Percentiles rank a stretch among this genome's conserved stretches.
phyloP scores from a whole-genome alignment of 2,797 vertebrate genomes.

The Darevskia nairensis region DNA sequence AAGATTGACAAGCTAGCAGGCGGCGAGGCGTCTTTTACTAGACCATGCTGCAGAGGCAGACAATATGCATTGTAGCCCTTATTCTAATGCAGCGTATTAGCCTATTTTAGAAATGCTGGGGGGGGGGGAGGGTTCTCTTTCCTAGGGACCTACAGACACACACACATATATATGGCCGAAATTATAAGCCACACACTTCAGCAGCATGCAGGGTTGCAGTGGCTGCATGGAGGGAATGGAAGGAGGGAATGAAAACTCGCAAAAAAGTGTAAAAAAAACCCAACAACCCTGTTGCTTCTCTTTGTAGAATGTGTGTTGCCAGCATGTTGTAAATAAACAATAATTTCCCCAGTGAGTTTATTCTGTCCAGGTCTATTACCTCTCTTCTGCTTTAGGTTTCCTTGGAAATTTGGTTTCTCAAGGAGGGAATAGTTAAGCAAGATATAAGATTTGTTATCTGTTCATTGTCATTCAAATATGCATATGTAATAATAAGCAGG shows the following conservation, averaged over 20 bases:
- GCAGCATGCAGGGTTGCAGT: neutral
- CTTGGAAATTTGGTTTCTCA: neutral
- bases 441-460: neutral
- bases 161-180: neutral
- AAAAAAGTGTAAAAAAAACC: slow-evolving; percentile 35
- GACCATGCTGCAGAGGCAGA: slow-evolving; percentile 77
- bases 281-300: slow-evolving; percentile 10
- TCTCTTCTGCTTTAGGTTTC: neutral
- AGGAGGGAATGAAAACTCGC: slow-evolving; percentile 46
- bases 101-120: slow-evolving; percentile 65
- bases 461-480: neutral
- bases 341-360: neutral
- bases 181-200: neutral
- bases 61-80: slow-evolving; percentile 75
- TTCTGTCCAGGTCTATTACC: neutral
- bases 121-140: slow-evolving; percentile 63
- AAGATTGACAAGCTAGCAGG: slow-evolving; percentile 85
- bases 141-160: slow-evolving; percentile 52
- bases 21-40: slow-evolving; percentile 81
- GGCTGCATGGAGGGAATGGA: neutral
- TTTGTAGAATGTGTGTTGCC: slow-evolving; percentile 27
- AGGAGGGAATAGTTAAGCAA: too few relatives aligned
- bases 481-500: neutral
- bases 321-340: neutral
- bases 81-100: slow-evolving; percentile 71